Conservation (phyloP, 2,888 invertebrate species). For the Trichacis sp. region DNA sequence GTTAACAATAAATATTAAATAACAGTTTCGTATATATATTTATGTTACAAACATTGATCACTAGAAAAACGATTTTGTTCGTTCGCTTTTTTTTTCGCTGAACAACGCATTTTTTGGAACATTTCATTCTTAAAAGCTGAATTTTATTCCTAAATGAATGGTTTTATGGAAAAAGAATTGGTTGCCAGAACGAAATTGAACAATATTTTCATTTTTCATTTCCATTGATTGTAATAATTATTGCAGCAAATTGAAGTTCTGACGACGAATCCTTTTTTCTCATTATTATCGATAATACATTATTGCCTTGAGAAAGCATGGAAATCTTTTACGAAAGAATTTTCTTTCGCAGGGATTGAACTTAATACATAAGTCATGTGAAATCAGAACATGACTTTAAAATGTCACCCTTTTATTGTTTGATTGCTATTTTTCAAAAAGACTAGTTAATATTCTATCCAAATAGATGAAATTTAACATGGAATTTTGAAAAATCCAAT, state of each 20-base stretch:
- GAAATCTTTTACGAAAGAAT: too few species aligned
- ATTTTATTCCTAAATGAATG: neutral
- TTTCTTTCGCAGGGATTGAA: too few species aligned
- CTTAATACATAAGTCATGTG: too few species aligned
- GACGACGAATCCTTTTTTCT: neutral
- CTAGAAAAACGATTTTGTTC: slow-evolving; percentile 17
- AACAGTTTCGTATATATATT: slow-evolving; percentile 18
- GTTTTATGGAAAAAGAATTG: neutral
- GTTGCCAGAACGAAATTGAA: neutral
- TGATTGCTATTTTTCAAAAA: too few species aligned
- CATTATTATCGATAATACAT: neutral
- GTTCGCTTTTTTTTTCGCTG: neutral
- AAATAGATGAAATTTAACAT: too few species aligned
- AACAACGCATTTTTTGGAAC: neutral
- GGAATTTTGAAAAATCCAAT: too few species aligned
- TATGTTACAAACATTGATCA: slow-evolving; percentile 13
- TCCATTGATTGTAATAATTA: too few species aligned
- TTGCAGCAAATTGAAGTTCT: neutral
- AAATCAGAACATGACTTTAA: too few species aligned
- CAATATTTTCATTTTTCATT: too few species aligned
- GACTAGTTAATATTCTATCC: too few species aligned
- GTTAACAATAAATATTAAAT: slow-evolving; percentile 20
- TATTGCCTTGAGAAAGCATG: neutral
- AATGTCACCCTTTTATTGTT: too few species aligned
- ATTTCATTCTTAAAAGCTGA: neutral